Base-by-base conservation (phyloP, 2,888 invertebrate species). In the Meghimatium bilineatum region DNA sequence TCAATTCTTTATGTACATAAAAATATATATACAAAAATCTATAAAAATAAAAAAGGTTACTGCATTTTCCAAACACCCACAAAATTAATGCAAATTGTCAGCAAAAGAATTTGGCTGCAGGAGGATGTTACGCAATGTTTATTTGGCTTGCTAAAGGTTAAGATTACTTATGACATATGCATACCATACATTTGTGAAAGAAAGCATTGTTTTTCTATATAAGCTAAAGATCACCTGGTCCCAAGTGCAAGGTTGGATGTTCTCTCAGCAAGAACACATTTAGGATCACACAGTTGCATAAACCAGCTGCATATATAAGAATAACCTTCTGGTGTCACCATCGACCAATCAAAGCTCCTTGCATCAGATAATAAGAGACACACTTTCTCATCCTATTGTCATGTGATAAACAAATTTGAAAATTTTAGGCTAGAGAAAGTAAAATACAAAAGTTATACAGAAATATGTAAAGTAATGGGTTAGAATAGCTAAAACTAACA, bases 301-400 rank as follows among this genome's bases (percentile, higher is more conserved):
- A 96, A 96, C 96, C 96, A 96, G 91, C 96, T 96, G 88, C 96
- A 94, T 60, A 96, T 95, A 83, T 95, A 95, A 90, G 96, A 96
- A 89, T 96, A 95, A 56, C 88, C 89, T 52, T 89, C 87, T 10
- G 88, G 88, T 23, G 90, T 89, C 77, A 93, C 78, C 79, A 87
- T 85, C 36, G 87, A 85, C 93, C 92, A 93, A 85, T 90, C 87
- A 82, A 89, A 91, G 20, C 56, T 87, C 86, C 90, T 90, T 0
- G 91, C 90, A 26, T 84, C 86, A 12, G 80, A 74, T 71, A 92
- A 83, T 79, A 91, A 86, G 66, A 85, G 85, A 66, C 87, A 87
- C 34, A 89, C 86, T 32, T 88, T 88, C 12, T 89, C 89, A 60
- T 88, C 87, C 92, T 92, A 87, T 60, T 32, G 63, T 29, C 0